Base-by-base conservation (phyloP, 2,888 invertebrate genomes). In the Drosophila rubida region DNA sequence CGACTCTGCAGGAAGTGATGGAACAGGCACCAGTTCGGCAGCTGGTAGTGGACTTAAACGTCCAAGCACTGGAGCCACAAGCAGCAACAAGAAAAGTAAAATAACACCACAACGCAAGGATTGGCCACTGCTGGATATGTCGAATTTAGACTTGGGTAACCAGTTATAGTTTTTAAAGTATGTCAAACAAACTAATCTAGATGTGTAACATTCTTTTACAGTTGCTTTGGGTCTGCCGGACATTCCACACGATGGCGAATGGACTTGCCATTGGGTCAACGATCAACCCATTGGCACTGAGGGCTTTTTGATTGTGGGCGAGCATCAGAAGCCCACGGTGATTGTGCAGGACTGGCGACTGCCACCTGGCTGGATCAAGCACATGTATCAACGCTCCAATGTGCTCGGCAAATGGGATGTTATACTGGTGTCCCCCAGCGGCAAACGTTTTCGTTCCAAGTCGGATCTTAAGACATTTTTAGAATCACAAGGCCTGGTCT, bases 381-480 rank as follows among this genome's bases (percentile, higher is more conserved):
- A 96, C 89, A 94, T 96, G 92, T 94, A 95, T 22, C 95, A 95
- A 72, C 93, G 96, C 27, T 93, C 94, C 42, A 95, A 95, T 19
- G 95, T 95, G 9, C 86, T 92, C 0, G 96, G 96, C 6, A 96
- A 96, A 89, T 97, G 96, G 96, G 96, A 96, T 87, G 95, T 96
- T 2, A 94, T 96, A 44, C 93, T 96, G 59, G 93, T 96, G 0
- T 94, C 94, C 72, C 93, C 94, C 0, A 93, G 93, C 45, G 94
- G 93, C n/a, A 93, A 94, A 72, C 93, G 93, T 69, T 95, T 95
- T 70, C 91, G 95, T 35, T 93, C 94, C 1, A 93, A 93, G 75
- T 92, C 93, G 19, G 95, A 94, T 80, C 91, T 95, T 1, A 93
- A 93, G 78, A 76, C 91, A 9, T 91, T 89, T 58, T 78, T 92